These are phyloP conservation scores for Heterohyrax brucei DNA, from an alignment of 2,797 vertebrate species.

Conservation along the genomic window DNA sequence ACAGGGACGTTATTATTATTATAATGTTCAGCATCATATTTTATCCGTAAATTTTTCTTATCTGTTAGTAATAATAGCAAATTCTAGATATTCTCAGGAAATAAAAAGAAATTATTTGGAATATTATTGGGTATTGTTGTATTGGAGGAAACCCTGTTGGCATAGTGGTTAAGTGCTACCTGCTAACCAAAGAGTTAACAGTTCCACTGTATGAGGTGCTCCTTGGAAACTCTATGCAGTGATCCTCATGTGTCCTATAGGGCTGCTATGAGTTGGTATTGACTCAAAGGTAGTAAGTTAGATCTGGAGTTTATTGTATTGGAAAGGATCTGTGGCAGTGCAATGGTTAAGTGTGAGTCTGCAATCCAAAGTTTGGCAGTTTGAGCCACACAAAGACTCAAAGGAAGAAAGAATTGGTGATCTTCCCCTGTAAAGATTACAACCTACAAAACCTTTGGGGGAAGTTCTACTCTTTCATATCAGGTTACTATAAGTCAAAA, in stretches of 20 bases:
- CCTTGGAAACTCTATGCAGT: too few relatives aligned
- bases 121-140: background rate
- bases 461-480: background rate
- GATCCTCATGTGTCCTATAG: too few relatives aligned
- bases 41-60: slow-evolving; percentile 9
- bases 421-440: background rate
- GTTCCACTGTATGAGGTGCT: too few relatives aligned
- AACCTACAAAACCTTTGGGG: background rate
- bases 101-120: background rate
- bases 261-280: too few relatives aligned
- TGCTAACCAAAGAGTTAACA: too few relatives aligned
- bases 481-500: background rate
- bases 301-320: too few relatives aligned
- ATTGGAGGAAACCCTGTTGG: background rate
- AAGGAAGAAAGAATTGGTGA: background rate
- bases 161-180: background rate
- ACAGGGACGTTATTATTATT: background rate
- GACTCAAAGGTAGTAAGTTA: too few relatives aligned
- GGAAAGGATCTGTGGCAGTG: too few relatives aligned
- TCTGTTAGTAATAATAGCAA: slow-evolving; percentile 7
- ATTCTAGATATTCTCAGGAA: slow-evolving; percentile 6
- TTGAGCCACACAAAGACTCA: too few relatives aligned
- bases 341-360: too few relatives aligned
- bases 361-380: too few relatives aligned
- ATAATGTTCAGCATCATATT: background rate